These are phyloP conservation scores for Drosophila anomelani DNA, from an alignment of 2,888 invertebrate species.

Conservation along the genomic window DNA sequence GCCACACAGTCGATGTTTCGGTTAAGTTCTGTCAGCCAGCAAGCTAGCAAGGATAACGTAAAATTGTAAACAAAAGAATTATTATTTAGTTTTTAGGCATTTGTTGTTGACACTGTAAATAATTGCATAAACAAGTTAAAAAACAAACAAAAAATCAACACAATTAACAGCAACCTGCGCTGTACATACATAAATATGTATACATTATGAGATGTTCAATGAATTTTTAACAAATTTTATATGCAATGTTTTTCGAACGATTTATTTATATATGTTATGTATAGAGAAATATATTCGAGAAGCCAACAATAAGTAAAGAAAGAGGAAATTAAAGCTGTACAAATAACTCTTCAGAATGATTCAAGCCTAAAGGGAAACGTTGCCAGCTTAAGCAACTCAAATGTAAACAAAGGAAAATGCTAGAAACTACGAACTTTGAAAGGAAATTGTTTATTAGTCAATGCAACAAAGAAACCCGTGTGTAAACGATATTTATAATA, in stretches of 20 bases:
- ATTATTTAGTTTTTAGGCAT: constrained; percentile 81
- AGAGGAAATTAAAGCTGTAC: constrained; percentile 25
- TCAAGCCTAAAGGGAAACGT: constrained; percentile 16
- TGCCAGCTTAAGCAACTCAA: constrained; percentile 1
- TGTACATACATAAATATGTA: constrained; percentile 39
- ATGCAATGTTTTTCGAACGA: constrained; percentile 53
- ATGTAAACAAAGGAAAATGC: background rate
- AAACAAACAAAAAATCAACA: constrained; percentile 17
- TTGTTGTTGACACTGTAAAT: constrained; percentile 82
- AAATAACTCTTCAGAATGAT: constrained; percentile 28
- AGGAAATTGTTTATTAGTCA: constrained; percentile 60
- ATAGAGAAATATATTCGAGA: constrained; percentile 11
- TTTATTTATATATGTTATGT: constrained; percentile 34
- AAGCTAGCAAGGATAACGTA: constrained; percentile 33
- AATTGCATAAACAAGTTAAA: constrained; percentile 64
- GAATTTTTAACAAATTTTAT: constrained; percentile 43
- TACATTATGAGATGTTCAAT: constrained; percentile 28
- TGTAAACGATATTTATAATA: constrained; percentile 65
- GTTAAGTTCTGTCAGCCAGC: constrained; percentile 56
- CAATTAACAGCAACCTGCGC: constrained; percentile 29
- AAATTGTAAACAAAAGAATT: constrained; percentile 59
- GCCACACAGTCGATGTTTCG: constrained; percentile 51
- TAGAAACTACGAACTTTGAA: constrained; percentile 3
- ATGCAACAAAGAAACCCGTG: constrained; percentile 54
- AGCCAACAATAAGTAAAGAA: constrained; percentile 25